A percentile compares a stretch with the other conserved stretches of the same genome.
Evolutionary conservation across 2,888 invertebrate genomes (phyloP).

Genomic region (Leucania comma): DNA sequence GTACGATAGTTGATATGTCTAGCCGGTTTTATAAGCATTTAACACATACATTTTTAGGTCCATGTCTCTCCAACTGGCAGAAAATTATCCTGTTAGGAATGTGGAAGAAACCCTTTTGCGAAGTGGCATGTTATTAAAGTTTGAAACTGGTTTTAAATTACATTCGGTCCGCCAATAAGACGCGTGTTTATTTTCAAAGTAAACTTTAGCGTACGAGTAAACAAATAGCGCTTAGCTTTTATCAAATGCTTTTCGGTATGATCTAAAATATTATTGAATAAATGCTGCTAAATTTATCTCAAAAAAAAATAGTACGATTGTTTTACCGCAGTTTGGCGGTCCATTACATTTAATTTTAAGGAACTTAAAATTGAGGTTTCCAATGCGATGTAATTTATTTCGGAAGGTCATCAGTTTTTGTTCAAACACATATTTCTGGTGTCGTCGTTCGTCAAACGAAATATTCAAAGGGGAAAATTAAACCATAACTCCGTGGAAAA

Average conservation of each 20-base stretch:
- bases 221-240: constrained; percentile 19
- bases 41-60: constrained; percentile 46
- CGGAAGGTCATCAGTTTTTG: not conserved
- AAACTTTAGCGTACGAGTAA: constrained; percentile 36
- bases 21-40: constrained; percentile 56
- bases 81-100: constrained; percentile 75
- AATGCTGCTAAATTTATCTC: not conserved
- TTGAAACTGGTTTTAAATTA: constrained; percentile 64
- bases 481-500: constrained; percentile 26
- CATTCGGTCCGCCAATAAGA: constrained; percentile 43
- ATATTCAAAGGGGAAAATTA: constrained; percentile 14
- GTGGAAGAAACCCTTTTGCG: constrained; percentile 69
- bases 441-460: not conserved
- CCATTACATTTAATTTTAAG: not conserved
- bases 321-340: not conserved
- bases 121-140: constrained; percentile 61
- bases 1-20: constrained; percentile 48
- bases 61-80: constrained; percentile 58
- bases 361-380: not conserved
- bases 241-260: not conserved
- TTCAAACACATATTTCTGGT: constrained; percentile 1
- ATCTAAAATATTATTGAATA: constrained; percentile 9
- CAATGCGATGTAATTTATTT: not conserved
- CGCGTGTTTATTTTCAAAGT: constrained; percentile 51
- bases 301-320: not conserved